Evolutionary conservation across 2,113 vertebrate genomes (phyloP), one percentile per base, ranked within the genome.

Genomic region (Myotis lucifugus): DNA sequence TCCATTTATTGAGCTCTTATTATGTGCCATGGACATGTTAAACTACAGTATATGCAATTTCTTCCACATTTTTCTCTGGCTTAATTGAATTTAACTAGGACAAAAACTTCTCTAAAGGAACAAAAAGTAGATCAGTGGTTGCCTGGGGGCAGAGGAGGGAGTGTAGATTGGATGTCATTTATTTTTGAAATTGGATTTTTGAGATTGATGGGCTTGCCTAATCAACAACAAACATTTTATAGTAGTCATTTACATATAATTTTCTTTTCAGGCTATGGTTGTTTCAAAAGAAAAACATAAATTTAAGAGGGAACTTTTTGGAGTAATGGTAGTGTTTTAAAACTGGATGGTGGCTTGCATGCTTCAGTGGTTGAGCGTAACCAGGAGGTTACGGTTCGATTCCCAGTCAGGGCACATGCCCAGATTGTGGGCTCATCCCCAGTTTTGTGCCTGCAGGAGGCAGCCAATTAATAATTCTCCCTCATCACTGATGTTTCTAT

Each of bases 151-250:
- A 13, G 12, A 11, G 52, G n/a, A 56, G 32, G 19, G 50, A 83
- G 8, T 32, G 14, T 87, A 21, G 18, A 78, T 78, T 88, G 14
- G 29, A 91, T 70, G 23, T 84, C 48, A 40, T 85, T 96, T 81
- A 84, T 27, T 91, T 84, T 85, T 91, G 42, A 94, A 89, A 94
- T 59, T 84, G 40, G 5, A 83, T 83, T 90, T 94, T 83, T 92
- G 8, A 86, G 34, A 82, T 74, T 83, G 15, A 88, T 81, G 74
- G 25, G 59, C 25, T 79, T 95, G 40, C 7, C 46, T 81, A 50
- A 76, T 81, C 50, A 93, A 67, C 42, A 93, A 29, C 34, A 69
- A 88, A 66, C 19, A 72, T 70, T 67, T 67, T 79, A 21, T 19
- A 48, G 5, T 73, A 83, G 46, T 70, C 40, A 84, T 90, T 95